phyloP scores from a whole-genome alignment of 2,797 vertebrate genomes.

The Bradypodion ventrale region DNA sequence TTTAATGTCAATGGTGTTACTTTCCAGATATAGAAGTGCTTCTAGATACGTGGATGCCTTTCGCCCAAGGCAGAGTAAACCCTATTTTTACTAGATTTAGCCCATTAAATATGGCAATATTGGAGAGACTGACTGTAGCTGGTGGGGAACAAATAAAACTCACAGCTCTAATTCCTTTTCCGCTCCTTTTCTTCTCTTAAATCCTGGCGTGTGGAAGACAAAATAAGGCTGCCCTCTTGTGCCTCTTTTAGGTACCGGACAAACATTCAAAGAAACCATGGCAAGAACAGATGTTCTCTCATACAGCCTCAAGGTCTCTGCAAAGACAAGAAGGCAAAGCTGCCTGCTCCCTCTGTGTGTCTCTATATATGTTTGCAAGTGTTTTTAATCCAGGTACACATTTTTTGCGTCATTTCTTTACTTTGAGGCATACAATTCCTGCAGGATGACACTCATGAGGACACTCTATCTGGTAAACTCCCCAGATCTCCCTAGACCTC shows the following conservation, averaged over 20 bases:
- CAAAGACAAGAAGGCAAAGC: not conserved
- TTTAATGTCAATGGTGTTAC: not conserved
- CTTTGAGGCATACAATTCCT: not conserved
- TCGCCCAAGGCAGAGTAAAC: not conserved
- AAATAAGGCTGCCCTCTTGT: not conserved
- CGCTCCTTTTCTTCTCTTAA: not conserved
- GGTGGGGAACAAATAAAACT: not conserved
- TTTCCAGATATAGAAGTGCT: not conserved
- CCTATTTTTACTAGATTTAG: not conserved
- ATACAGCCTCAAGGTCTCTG: not conserved
- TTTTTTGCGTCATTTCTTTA: slow-evolving; percentile 11
- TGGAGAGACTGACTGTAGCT: not conserved
- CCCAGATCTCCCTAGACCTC: slow-evolving; percentile 32
- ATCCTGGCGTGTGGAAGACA: not conserved
- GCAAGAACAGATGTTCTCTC: not conserved
- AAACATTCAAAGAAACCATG: not conserved
- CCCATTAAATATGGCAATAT: not conserved
- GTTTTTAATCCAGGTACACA: too few species aligned
- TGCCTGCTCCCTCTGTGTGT: not conserved
- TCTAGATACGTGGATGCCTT: not conserved
- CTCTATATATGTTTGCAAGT: too few species aligned
- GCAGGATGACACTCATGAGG: not conserved
- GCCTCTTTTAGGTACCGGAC: not conserved
- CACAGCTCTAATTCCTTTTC: not conserved
- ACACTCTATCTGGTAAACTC: slow-evolving; percentile 25